A percentile compares a stretch with the other conserved stretches of the same genome.
Evolutionary conservation across 2,113 vertebrate genomes (phyloP).

Genomic region (Chroicocephalus ridibundus): DNA sequence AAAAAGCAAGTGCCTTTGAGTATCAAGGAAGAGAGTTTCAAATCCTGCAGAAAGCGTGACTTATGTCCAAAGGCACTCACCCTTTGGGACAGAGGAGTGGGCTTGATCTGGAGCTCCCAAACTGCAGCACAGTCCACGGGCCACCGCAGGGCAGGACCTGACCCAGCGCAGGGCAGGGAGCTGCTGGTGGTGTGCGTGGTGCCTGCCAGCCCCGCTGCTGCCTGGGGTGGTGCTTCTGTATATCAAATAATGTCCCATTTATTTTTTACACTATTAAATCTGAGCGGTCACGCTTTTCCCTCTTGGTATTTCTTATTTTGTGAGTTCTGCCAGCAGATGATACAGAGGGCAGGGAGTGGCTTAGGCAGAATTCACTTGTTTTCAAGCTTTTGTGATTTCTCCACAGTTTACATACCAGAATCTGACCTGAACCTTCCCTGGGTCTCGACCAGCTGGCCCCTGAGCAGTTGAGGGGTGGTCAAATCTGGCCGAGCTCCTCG

Average conservation of each 20-base stretch:
- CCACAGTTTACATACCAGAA: background rate
- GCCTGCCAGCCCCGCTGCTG: background rate
- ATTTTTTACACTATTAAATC: background rate
- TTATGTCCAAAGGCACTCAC: background rate
- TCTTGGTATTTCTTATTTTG: background rate
- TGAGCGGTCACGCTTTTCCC: background rate
- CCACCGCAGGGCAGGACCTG: background rate
- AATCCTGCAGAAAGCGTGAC: background rate
- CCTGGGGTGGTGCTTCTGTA: background rate
- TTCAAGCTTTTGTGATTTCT: background rate
- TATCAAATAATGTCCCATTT: background rate
- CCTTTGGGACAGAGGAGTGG: background rate
- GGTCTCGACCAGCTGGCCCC: background rate
- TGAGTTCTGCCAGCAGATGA: background rate
- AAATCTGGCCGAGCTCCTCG: background rate
- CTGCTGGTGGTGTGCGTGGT: background rate
- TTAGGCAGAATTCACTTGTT: background rate
- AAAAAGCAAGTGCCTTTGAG: background rate
- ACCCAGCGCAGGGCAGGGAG: background rate
- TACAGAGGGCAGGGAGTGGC: background rate
- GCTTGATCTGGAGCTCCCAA: background rate
- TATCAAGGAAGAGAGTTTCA: background rate
- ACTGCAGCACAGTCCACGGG: accelerated
- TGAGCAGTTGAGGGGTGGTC: background rate
- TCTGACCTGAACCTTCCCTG: background rate